A percentile compares a stretch with the other conserved stretches of the same genome.
Evolutionary conservation across 2,888 invertebrate species (phyloP).

Genomic region (Hypolimnas misippus): DNA sequence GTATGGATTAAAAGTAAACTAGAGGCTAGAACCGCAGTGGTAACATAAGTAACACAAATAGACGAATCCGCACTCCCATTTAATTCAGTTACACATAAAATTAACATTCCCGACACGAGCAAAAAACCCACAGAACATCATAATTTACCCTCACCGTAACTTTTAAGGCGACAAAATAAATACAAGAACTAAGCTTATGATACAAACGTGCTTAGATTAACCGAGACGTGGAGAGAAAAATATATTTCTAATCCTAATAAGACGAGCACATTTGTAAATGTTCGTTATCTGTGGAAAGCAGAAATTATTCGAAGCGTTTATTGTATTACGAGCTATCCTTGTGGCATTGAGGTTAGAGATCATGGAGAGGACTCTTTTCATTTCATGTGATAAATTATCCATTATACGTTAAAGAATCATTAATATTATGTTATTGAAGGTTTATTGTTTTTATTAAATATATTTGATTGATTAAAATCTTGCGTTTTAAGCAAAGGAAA

Average conservation of each 20-base stretch:
- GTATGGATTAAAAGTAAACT: too few relatives aligned
- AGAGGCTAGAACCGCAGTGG: too few relatives aligned
- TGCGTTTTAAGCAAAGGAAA: too few relatives aligned
- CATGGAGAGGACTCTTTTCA: too few relatives aligned
- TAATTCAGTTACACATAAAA: background rate
- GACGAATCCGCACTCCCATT: too few relatives aligned
- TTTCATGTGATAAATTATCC: too few relatives aligned
- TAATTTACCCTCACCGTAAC: conserved; percentile 1
- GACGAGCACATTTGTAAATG: conserved; percentile 5
- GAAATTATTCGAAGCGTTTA: background rate
- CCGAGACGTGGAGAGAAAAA: background rate
- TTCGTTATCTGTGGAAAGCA: background rate
- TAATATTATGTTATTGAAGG: too few relatives aligned
- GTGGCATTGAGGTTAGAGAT: background rate
- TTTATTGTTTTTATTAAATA: too few relatives aligned
- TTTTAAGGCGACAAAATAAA: conserved; percentile 19
- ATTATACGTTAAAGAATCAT: too few relatives aligned
- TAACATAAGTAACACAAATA: too few relatives aligned
- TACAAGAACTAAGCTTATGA: conserved; percentile 20
- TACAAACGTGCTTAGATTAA: conserved; percentile 20
- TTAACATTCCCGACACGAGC: background rate
- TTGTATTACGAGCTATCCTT: background rate
- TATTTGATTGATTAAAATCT: too few relatives aligned
- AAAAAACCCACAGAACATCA: conserved; percentile 9
- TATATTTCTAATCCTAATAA: conserved; percentile 12